Evolutionary conservation across 2,888 invertebrate genomes (phyloP), one percentile per base, ranked within the genome.

Genomic region (Crematogaster levior): DNA sequence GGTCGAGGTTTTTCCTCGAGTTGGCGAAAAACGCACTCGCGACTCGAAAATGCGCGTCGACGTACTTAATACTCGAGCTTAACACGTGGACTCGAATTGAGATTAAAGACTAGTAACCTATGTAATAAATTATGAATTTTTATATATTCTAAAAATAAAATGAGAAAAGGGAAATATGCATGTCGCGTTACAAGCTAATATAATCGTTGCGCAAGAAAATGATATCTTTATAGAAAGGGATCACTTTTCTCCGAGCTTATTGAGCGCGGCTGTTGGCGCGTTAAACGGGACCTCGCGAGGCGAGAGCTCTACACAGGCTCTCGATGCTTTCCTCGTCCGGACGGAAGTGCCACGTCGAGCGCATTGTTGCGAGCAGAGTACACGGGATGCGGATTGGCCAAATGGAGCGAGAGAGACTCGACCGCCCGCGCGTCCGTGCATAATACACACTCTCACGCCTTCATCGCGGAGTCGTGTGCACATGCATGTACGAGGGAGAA

Each of bases 271-370:
- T 21, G 65, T 53, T 53, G 40, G 53, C 51, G 34, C 40, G 37
- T 66, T 58, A 53, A 79, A 68, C 30, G 34, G 43, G 46, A 40
- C 40, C 53, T 51, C 77, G 27, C 66, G 66, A 58, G 43, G 56
- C 56, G 60, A 68, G 83, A 68, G 83, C 58, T 70, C 34, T 75
- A 63, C 75, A 77, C 79, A 61, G 72, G 61, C 63, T 3, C 77
- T 68, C 82, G 84, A 82, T 75, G 86, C 75, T 85, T 90, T 88
- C 86, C 88, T 86, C 86, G 89, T 85, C 89, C 90, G 89, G 90
- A 89, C 91, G 92, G 92, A 92, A 92, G 91, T 92, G 91, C 89
- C 90, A 90, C 89, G 91, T 91, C 88, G 91, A 85, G 87, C 90
- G 87, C 92, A 92, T 92, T 92, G 91, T 92, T 90, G 88, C 86